phyloP scores from a whole-genome alignment of 2,888 invertebrate genomes.

The Campoletis raptor region DNA sequence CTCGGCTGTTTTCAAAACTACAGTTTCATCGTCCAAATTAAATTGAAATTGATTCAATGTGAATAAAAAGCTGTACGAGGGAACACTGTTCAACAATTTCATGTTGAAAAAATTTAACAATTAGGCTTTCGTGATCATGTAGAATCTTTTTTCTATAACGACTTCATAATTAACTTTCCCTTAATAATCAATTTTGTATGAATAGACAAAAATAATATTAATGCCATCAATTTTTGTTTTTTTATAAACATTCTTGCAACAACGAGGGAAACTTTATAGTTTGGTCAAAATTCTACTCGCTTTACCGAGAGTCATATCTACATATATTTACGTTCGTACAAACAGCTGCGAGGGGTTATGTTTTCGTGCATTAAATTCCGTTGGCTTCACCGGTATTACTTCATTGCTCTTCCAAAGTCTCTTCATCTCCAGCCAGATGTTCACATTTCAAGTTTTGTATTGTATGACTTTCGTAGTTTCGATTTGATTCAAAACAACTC shows the following conservation, averaged over 20 bases:
- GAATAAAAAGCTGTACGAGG: not conserved
- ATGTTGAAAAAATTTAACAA: too few species aligned
- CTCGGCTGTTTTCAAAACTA: not conserved
- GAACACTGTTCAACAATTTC: too few species aligned
- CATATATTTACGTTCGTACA: too few species aligned
- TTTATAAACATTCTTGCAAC: too few species aligned
- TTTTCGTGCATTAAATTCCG: too few species aligned
- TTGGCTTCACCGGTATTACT: too few species aligned
- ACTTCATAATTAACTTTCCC: too few species aligned
- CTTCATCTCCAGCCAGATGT: not conserved
- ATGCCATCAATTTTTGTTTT: too few species aligned
- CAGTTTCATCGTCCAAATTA: not conserved
- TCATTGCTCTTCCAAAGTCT: not conserved
- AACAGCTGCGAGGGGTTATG: too few species aligned
- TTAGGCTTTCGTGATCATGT: not conserved
- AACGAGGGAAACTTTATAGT: not conserved
- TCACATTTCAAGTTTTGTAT: not conserved
- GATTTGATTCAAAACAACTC: not conserved
- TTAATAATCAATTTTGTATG: not conserved
- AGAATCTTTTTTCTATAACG: not conserved
- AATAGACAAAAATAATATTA: too few species aligned
- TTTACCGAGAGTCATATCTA: too few species aligned
- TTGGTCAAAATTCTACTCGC: too few species aligned
- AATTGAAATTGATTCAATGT: not conserved
- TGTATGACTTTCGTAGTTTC: not conserved